Percentiles rank a stretch among this genome's conserved stretches.
Conservation (phyloP, 2,797 vertebrate genomes). For the Antrozous pallidus region DNA sequence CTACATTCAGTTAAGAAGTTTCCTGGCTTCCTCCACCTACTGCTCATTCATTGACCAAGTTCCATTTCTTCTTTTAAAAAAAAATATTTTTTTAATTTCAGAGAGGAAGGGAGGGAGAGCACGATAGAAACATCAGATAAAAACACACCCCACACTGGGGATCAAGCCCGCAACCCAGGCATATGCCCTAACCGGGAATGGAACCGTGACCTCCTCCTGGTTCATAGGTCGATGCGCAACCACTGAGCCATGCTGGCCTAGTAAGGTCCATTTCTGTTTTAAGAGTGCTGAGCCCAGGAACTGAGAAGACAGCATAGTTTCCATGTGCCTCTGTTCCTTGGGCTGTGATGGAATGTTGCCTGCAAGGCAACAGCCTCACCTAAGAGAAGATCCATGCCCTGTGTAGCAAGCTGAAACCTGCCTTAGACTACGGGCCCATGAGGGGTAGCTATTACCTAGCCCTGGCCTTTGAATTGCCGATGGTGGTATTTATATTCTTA, state of each 20-base stretch:
- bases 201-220: too few species aligned
- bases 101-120: too few species aligned
- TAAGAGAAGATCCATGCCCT: not conserved
- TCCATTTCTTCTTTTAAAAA: too few species aligned
- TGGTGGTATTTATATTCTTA: slow-evolving; percentile 41
- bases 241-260: too few species aligned
- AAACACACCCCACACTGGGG: too few species aligned
- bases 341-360: not conserved
- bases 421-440: not conserved
- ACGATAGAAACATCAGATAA: too few species aligned
- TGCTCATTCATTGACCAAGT: not conserved
- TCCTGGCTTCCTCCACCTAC: not conserved
- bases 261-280: not conserved
- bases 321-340: fast-evolving
- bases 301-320: not conserved
- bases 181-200: too few species aligned
- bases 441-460: slow-evolving; percentile 41
- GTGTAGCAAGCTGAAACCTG: slow-evolving; percentile 53
- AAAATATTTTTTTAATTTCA: too few species aligned
- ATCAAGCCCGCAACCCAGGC: too few species aligned
- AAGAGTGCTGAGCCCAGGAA: not conserved
- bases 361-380: not conserved
- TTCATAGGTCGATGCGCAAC: too few species aligned
- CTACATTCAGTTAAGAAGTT: not conserved
- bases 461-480: slow-evolving; percentile 44